Base-by-base conservation (phyloP, 2,797 vertebrate species). In the Chloroceryle amazona region DNA sequence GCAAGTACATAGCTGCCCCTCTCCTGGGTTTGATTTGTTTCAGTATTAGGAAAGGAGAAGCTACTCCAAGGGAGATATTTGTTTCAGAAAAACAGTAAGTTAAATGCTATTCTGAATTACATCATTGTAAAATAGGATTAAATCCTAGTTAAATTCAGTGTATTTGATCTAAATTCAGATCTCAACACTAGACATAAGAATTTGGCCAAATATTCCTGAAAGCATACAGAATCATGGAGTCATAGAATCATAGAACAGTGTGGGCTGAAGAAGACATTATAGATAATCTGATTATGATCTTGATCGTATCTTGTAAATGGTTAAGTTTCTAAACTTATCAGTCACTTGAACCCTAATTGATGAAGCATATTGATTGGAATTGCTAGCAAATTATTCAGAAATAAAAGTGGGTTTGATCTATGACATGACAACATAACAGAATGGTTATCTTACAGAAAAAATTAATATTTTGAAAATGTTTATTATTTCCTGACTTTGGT, bases 351-450 rank as follows among this genome's bases (percentile, higher is more conserved):
- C 81, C 81, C 39, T 81, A 47, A 68, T 39, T 73, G 22, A 92
- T 91, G 18, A 93, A 54, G 78, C 89, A 73, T 44, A 25, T 49
- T 92, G 11, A 81, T 25, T 54, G 67, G 89, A 96, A 93, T 25
- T 80, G 6, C 9, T 58, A 79, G 22, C 6, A 84, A 89, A 31
- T 55, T 72, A 6, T 78, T 94, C 63, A 94, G 15, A 61, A 85
- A 70, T 5, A 33, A 7, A 67, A 51, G 9, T 18, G 5, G 0
- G 11, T 85, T 63, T 52, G 21, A 61, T 61, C 15, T 71, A 21
- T n/a, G 3, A 26, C n/a, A 51, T 31, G 11, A n/a, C 4, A 82
- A 73, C 1, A 13, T 19, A 91, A 18, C 3, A 54, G 29, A 84
- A 81, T 26, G 1, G 1, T 4, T 58, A 51, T 65, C 86, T 78